Percentiles rank a stretch among this genome's conserved stretches.
phyloP scores from a whole-genome alignment of 2,888 invertebrate genomes.

The Folsomia manolachei region DNA sequence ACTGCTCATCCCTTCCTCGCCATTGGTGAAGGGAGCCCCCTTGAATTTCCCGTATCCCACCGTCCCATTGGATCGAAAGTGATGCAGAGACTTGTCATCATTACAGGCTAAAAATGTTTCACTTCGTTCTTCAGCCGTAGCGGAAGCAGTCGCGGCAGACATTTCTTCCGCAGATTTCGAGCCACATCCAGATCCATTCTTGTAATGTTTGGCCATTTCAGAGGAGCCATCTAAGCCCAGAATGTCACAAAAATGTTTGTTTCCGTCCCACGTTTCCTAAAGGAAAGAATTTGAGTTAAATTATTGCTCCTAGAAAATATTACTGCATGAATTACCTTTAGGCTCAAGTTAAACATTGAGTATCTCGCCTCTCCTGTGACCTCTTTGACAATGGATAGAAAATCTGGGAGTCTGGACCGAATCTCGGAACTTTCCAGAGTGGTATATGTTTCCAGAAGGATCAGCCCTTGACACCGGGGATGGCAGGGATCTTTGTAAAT shows the following conservation, averaged over 20 bases:
- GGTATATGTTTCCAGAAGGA: conserved; percentile 90
- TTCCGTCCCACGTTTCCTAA: conserved; percentile 78
- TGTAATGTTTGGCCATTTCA: background rate
- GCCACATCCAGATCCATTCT: background rate
- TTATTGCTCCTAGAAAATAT: too few species aligned
- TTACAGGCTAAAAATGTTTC: conserved; percentile 32
- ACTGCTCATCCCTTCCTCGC: conserved; percentile 19
- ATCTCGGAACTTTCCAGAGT: conserved; percentile 67
- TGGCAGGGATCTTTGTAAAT: conserved; percentile 88
- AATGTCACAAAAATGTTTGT: conserved; percentile 73
- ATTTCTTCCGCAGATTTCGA: background rate
- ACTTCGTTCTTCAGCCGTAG: conserved; percentile 14
- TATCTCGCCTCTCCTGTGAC: conserved; percentile 78
- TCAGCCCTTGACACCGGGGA: conserved; percentile 82
- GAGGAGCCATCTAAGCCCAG: conserved; percentile 52
- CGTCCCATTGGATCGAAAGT: conserved; percentile 26
- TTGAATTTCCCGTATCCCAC: conserved; percentile 29
- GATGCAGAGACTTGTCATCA: conserved; percentile 24
- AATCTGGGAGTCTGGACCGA: conserved; percentile 68
- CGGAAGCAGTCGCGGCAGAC: background rate
- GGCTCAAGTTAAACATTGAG: conserved; percentile 94
- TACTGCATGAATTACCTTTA: conserved; percentile 59
- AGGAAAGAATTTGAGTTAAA: too few species aligned
- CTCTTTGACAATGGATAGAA: conserved; percentile 80
- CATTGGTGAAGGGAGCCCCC: conserved; percentile 24